Evolutionary conservation across 1,140 invertebrate genomes (phyloP).

Genomic region (Lepidotrigona ventralis): DNA sequence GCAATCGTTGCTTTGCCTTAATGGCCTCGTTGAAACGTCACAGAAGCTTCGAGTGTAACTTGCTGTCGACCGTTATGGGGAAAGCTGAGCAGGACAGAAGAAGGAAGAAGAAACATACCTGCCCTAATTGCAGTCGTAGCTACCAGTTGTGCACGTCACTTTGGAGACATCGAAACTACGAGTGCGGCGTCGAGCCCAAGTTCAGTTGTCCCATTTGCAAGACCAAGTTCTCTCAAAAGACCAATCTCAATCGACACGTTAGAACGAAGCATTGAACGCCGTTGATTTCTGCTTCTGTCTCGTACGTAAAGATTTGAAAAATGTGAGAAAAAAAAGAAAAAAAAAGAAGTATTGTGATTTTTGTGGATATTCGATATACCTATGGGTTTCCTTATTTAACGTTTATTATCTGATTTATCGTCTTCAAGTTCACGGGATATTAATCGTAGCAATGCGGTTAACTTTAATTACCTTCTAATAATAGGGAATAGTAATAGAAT

Average conservation of each 20-base stretch:
- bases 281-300: too few species aligned
- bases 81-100: constrained; percentile 22
- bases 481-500: too few species aligned
- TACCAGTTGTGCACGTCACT: constrained; percentile 80
- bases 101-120: constrained; percentile 76
- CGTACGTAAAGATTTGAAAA: not conserved
- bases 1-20: constrained; percentile 74
- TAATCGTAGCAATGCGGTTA: too few species aligned
- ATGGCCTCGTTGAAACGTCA: constrained; percentile 78
- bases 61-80: not conserved
- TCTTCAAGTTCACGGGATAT: too few species aligned
- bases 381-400: too few species aligned
- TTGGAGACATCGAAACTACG: constrained; percentile 81
- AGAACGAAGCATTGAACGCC: constrained; percentile 65
- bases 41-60: constrained; percentile 58
- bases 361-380: too few species aligned
- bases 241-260: constrained; percentile 77
- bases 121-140: constrained; percentile 77
- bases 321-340: too few species aligned
- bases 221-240: constrained; percentile 77
- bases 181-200: constrained; percentile 81
- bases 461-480: too few species aligned
- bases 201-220: constrained; percentile 78
- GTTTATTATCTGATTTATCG: too few species aligned
- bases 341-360: too few species aligned